Base-by-base conservation (phyloP, 2,113 vertebrate species). In the Cynocephalus volans region DNA sequence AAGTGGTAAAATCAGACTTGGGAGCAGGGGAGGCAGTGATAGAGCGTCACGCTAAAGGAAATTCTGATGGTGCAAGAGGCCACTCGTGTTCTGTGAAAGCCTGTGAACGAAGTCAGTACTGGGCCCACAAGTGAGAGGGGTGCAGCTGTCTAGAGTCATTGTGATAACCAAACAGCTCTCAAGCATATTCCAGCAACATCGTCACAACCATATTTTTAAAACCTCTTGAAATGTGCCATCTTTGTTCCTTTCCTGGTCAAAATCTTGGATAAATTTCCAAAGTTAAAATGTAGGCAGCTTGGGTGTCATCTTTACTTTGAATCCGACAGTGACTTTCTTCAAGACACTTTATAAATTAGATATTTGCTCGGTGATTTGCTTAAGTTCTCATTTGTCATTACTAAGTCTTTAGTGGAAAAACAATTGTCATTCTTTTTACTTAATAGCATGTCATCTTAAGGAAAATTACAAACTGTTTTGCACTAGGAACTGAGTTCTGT, bases 391-490 rank as follows among this genome's bases (percentile, higher is more conserved):
- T 95, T 91, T 93, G 75, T 96, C 86, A 82, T 96, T 60, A 83
- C 41, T 24, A 65, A 81, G 54, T 93, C 52, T 65, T 95, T n/a
- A 84, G 70, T 88, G 87, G 64, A 97, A 95, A 97, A 96, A 96
- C 82, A 97, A 92, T 73, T 90, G 93, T 92, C 94, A 90, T 96
- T 95, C 88, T 88, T 92, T 93, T 82, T 64, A 93, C 64, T 90
- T 96, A 96, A 96, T 52, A 92, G 45, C 45, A 65, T 88, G 90
- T 97, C 97, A 96, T 91, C 80, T 94, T 88, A 92, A 50, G 36
- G 92, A 97, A 98, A 95, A 86, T 97, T 93, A 65, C 72, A 81
- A 81, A 95, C 65, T 88, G 28, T 92, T 97, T 93, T 93, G 70
- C 60, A 72, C 90, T 65, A 95, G 50, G 50, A 90, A 92, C 36